phyloP scores from a whole-genome alignment of 2,113 vertebrate species.

The Irena cyanogastra region DNA sequence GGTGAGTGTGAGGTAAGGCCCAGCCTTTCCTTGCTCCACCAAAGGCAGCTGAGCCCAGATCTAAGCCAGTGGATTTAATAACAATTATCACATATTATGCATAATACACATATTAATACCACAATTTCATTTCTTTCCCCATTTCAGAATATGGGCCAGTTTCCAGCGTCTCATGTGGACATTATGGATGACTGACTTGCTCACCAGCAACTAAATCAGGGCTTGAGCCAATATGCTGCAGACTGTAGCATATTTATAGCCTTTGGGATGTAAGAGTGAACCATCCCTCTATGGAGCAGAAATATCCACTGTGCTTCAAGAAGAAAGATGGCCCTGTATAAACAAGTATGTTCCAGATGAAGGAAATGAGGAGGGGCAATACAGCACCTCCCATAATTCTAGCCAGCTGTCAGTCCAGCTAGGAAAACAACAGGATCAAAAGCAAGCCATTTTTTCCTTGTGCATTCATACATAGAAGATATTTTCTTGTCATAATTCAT shows the following conservation, averaged over 20 bases:
- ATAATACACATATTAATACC: background rate
- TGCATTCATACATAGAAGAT: background rate
- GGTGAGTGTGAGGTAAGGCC: background rate
- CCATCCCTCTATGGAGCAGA: background rate
- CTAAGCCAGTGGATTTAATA: background rate
- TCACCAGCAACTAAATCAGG: background rate
- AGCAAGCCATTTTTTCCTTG: background rate
- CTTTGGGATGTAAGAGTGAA: background rate
- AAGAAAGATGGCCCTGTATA: background rate
- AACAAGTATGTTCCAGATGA: background rate
- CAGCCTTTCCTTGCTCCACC: background rate
- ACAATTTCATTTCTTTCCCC: background rate
- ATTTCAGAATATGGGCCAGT: background rate
- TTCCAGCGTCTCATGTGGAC: rapidly evolving
- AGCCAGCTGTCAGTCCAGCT: background rate
- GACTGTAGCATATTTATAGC: background rate
- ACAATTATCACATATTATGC: background rate
- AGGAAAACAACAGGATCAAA: background rate
- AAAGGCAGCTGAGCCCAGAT: background rate
- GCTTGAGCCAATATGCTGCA: background rate
- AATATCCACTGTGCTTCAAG: background rate
- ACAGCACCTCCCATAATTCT: background rate
- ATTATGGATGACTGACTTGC: background rate
- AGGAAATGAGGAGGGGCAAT: background rate
- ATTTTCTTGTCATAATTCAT: background rate